Conservation (phyloP, 1,140 invertebrate genomes). For the Pseudomyrmex gracilis region DNA sequence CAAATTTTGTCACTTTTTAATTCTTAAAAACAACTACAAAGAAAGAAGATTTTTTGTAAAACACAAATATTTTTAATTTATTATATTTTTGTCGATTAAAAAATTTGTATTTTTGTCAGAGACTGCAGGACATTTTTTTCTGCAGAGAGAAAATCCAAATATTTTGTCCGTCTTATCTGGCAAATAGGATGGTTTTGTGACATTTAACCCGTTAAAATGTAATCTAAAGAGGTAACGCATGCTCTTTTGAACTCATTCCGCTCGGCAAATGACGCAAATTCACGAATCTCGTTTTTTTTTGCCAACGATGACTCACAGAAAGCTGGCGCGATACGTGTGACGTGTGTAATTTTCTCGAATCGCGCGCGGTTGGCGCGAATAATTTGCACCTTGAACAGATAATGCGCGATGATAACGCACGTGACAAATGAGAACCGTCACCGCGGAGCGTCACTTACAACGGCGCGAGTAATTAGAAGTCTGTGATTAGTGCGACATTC, state of each 20-base stretch:
- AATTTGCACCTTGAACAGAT: conserved; percentile 45
- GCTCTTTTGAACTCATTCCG: too few species aligned
- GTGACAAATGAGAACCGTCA: conserved; percentile 24
- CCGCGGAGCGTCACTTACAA: background rate
- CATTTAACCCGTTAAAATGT: background rate
- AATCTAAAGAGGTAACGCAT: too few species aligned
- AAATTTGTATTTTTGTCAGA: too few species aligned
- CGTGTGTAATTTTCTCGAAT: conserved; percentile 16
- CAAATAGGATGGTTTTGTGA: conserved; percentile 13
- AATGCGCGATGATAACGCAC: conserved; percentile 17
- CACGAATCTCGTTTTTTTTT: background rate
- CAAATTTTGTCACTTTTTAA: too few species aligned
- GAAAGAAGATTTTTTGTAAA: too few species aligned
- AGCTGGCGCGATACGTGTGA: background rate
- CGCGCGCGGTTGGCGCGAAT: background rate
- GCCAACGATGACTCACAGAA: background rate
- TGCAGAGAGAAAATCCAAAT: background rate
- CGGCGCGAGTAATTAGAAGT: background rate
- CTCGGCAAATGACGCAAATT: background rate
- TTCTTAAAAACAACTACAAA: too few species aligned
- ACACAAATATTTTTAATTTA: too few species aligned
- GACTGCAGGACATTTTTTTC: background rate
- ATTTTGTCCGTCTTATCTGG: background rate
- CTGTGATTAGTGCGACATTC: background rate
- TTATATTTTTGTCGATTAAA: too few species aligned